A percentile compares a stretch with the other conserved stretches of the same genome.
Evolutionary conservation across 1,140 invertebrate species (phyloP).

Genomic region (Glomeris maerens): DNA sequence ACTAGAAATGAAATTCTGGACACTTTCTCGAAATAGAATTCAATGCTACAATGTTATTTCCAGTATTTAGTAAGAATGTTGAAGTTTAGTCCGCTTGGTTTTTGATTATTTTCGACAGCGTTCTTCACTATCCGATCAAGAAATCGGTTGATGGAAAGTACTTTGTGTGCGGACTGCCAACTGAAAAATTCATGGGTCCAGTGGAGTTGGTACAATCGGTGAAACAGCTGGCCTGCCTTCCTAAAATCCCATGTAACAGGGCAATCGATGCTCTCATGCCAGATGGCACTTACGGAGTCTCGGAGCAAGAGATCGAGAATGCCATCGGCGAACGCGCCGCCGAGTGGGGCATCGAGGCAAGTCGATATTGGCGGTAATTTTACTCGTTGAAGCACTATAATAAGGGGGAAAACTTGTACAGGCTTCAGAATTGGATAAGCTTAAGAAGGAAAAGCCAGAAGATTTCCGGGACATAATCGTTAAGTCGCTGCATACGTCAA

Average conservation of each 20-base stretch:
- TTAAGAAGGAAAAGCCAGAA: not conserved
- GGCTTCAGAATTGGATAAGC: no score
- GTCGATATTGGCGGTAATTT: no score
- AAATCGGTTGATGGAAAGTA: constrained; percentile 18
- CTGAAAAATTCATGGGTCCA: constrained; percentile 20
- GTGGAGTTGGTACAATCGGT: constrained; percentile 21
- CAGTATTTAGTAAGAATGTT: no score
- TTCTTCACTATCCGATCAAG: constrained; percentile 24
- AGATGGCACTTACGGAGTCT: not conserved
- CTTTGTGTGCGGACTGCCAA: constrained; percentile 19
- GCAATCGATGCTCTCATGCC: not conserved
- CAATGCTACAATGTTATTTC: no score
- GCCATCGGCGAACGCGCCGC: not conserved
- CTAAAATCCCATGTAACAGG: not conserved
- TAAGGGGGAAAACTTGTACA: constrained; percentile 1
- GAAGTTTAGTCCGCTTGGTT: no score
- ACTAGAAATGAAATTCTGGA: no score
- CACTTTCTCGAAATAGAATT: no score
- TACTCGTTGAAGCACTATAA: not conserved
- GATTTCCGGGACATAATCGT: constrained; percentile 18
- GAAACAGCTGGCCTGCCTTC: constrained; percentile 20
- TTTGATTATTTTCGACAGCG: constrained; percentile 14
- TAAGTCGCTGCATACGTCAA: constrained; percentile 25
- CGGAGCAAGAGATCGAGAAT: not conserved
- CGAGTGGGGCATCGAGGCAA: constrained; percentile 23